Evolutionary conservation across 2,797 vertebrate genomes (phyloP), one percentile per base, ranked within the genome.

Genomic region (Anisognathus igniventris): DNA sequence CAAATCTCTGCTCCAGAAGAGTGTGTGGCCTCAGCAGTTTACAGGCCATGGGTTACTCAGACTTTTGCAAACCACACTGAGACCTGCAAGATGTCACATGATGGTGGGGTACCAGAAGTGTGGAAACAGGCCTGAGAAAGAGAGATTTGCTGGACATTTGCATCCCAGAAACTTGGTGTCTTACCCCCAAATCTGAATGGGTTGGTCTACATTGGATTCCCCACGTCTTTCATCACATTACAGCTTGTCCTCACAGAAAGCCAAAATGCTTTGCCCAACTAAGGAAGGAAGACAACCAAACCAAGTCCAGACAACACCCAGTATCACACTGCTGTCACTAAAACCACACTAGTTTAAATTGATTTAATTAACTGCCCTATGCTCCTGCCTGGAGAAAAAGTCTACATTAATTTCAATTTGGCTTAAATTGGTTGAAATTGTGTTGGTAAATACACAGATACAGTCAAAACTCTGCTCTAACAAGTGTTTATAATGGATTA

Each of bases 401-500:
- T 25, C 40, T 81, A 84, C 75, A 62, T 88, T 90, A 73, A 86
- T 90, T 93, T 93, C 80, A 85, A 50, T 88, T 88, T 86, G 80
- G 25, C 16, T 84, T 86, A 78, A 90, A 92, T 66, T 42, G 53
- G 33, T 92, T 95, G 56, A 95, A 94, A 86, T 45, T 62, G 50
- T 91, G 66, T 83, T 91, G 76, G 95, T 90, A 96, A 95, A 96
- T 86, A 94, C 7, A 95, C 23, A 95, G 70, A 92, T 75, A 86
- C 62, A 79, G 80, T 66, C 77, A 95, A 90, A 96, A 86, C 51
- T 83, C 67, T 44, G 45, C 60, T 73, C 40, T 87, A 93, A 95
- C 77, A 87, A 94, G 77, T 93, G 92, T 92, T 91, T 20, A 76
- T 79, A 96, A 93, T 93, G 88, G 88, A 95, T 96, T 94, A 44